Evolutionary conservation across 2,113 vertebrate genomes (phyloP), one percentile per base, ranked within the genome.

Genomic region (Cichladusa arquata): DNA sequence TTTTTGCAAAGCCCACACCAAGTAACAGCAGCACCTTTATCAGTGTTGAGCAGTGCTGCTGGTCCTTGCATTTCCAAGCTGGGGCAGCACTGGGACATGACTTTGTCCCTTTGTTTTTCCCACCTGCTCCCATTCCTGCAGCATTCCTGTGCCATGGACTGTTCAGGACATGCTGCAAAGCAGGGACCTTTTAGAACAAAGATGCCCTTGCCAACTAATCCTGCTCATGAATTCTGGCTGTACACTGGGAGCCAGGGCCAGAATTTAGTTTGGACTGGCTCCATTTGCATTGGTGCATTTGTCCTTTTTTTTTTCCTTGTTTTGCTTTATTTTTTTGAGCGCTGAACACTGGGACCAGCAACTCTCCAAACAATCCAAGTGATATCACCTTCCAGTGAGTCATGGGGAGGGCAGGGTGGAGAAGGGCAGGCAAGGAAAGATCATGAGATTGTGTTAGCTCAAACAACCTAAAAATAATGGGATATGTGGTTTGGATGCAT

Each of bases 311-410:
- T 47, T 47, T 22, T 11, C 14, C 65, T 93, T 86, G 66, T 81
- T 92, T 91, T 95, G 57, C 57, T 82, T 66, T 44, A 58, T 60
- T 76, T 87, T 51, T 76, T 50, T 57, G 66, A 69, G 82, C 0
- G 0, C 60, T 78, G 78, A 81, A 66, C 36, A 1, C 53, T 76
- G 73, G 40, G 67, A 56, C 83, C 77, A 92, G 58, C 84, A 93
- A n/a, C 44, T 70, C 72, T 77, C 48, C 8, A 14, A 93, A 92
- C 83, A 95, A 81, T 28, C 65, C 76, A 67, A 83, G 93, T 93
- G 94, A 94, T 94, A 91, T 91, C 92, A 92, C 91, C 93, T 94
- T 92, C 12, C 5, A 90, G 53, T 93, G 90, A 96, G 73, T 95
- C 95, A 96, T 70, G 40, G 86, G 88, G 94, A 95, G 74, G 85